These are phyloP conservation scores for Hipposideros larvatus DNA, from an alignment of 2,797 vertebrate genomes.

Conservation along the genomic window DNA sequence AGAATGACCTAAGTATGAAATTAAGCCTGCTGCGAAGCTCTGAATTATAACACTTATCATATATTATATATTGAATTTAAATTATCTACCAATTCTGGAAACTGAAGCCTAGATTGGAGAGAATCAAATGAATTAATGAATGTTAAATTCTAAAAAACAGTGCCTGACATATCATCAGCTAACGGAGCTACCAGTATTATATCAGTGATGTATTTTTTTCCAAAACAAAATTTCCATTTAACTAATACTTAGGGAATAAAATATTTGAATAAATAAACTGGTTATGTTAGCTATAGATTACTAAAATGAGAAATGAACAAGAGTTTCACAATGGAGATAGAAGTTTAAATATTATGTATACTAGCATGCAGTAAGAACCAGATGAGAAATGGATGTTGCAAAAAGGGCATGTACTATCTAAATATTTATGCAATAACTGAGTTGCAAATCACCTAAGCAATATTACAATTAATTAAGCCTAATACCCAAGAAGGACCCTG, in stretches of 20 bases:
- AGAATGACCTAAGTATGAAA: background rate
- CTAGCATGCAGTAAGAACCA: background rate
- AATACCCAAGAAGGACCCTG: background rate
- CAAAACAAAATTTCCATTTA: background rate
- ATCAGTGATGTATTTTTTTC: background rate
- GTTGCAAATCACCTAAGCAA: background rate
- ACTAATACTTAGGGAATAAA: background rate
- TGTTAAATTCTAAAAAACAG: background rate
- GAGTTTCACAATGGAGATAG: background rate
- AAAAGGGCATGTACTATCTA: background rate
- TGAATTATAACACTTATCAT: background rate
- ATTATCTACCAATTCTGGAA: background rate
- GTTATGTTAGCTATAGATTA: background rate
- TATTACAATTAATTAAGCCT: background rate
- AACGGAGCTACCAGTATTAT: background rate
- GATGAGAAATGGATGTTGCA: background rate
- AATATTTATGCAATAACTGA: background rate
- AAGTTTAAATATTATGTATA: background rate
- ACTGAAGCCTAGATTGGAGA: background rate
- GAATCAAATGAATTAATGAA: background rate
- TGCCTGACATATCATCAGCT: background rate
- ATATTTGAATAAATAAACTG: background rate
- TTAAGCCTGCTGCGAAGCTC: background rate
- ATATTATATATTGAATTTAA: background rate
- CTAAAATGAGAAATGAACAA: slow-evolving; percentile 10